Evolutionary conservation across 2,888 invertebrate genomes (phyloP).

Genomic region (Bombylius discolor): DNA sequence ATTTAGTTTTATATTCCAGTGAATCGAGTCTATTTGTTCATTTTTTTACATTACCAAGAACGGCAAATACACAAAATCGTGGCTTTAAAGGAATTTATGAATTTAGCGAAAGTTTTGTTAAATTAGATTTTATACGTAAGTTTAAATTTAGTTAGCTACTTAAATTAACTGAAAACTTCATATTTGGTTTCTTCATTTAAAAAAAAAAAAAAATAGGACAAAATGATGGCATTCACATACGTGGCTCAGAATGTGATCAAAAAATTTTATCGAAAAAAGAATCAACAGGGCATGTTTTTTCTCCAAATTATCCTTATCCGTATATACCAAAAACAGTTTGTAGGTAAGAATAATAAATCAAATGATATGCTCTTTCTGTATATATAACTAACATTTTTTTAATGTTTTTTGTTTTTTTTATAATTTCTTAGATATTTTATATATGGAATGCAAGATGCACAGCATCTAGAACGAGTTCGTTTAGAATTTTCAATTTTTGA

Average conservation of each 20-base stretch:
- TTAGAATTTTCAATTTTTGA: conserved; percentile 80
- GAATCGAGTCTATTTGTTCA: conserved; percentile 80
- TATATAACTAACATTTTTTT: no score
- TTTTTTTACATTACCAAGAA: conserved; percentile 81
- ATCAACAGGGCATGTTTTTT: conserved; percentile 83
- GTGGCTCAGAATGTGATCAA: conserved; percentile 97
- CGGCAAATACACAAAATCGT: conserved; percentile 90
- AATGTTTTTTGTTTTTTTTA: background rate
- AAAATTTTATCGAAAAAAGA: conserved; percentile 89
- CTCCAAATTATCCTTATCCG: conserved; percentile 91
- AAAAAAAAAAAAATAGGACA: conserved; percentile 43
- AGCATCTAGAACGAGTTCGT: conserved; percentile 87
- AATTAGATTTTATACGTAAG: conserved; percentile 68
- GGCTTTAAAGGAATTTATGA: conserved; percentile 98
- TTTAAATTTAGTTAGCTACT: conserved; percentile 8
- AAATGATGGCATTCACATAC: conserved; percentile 87
- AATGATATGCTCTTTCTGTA: no score
- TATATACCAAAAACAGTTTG: conserved; percentile 94
- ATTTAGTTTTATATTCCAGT: conserved; percentile 90
- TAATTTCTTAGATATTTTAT: conserved; percentile 66
- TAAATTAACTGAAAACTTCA: no score
- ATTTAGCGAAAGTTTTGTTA: conserved; percentile 97
- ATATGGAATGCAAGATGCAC: conserved; percentile 95
- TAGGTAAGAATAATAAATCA: conserved; percentile 41
- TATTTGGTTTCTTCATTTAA: no score